Percentiles rank a stretch among this genome's conserved stretches.
Conservation (phyloP, 2,113 vertebrate genomes). For the Leptocoma aspasia region DNA sequence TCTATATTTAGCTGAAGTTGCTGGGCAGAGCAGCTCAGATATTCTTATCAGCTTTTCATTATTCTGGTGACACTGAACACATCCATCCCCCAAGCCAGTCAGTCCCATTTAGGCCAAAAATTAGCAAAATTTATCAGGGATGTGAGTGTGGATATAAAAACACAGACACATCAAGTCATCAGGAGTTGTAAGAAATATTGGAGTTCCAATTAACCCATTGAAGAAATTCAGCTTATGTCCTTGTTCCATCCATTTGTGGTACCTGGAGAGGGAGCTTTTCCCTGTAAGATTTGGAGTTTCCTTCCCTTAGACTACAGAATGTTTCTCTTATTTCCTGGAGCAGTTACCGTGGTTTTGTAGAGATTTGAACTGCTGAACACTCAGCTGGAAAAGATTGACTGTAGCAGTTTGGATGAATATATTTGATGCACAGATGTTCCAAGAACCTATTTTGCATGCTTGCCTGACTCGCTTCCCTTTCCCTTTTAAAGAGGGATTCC, state of each 20-base stretch:
- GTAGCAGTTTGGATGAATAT: background rate
- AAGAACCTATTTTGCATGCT: slow-evolving; percentile 1
- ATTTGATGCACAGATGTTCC: slow-evolving; percentile 40
- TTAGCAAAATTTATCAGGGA: background rate
- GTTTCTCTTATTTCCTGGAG: background rate
- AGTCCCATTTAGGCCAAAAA: background rate
- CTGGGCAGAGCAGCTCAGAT: background rate
- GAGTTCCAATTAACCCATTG: background rate
- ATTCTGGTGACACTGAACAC: background rate
- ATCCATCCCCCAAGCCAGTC: background rate
- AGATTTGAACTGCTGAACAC: background rate
- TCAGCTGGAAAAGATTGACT: slow-evolving; percentile 36
- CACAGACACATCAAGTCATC: background rate
- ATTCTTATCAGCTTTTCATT: background rate
- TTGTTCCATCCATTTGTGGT: background rate
- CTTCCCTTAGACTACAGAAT: background rate
- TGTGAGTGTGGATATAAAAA: background rate
- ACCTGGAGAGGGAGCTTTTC: background rate
- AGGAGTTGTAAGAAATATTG: background rate
- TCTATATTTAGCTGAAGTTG: background rate
- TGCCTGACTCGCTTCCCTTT: background rate
- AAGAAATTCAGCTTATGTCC: background rate
- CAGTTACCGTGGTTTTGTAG: background rate
- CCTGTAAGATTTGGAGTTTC: background rate
- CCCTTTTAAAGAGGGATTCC: background rate